Evolutionary conservation across 2,888 invertebrate species (phyloP).

Genomic region (Limulus polyphemus): DNA sequence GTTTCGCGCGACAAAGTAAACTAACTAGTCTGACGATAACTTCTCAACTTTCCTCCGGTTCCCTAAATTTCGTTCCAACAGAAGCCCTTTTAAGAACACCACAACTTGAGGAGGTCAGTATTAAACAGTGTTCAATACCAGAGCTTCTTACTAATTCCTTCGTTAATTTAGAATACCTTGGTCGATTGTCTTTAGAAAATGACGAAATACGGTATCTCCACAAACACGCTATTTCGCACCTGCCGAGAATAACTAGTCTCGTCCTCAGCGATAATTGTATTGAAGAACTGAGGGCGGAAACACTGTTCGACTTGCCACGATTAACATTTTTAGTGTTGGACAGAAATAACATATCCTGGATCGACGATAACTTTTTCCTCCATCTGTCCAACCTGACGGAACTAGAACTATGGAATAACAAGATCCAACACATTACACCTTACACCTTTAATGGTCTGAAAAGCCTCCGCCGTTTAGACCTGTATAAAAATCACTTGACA

Average conservation of each 20-base stretch:
- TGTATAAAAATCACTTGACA: slow-evolving; percentile 15
- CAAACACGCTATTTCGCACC: slow-evolving; percentile 6
- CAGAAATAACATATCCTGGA: slow-evolving; percentile 13
- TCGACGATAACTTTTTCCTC: slow-evolving; percentile 15
- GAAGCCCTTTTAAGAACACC: too few relatives aligned
- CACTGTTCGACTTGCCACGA: slow-evolving; percentile 5
- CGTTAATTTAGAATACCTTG: too few relatives aligned
- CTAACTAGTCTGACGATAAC: neutral
- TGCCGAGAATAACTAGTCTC: slow-evolving; percentile 15
- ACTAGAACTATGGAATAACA: slow-evolving; percentile 13
- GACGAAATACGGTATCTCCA: slow-evolving; percentile 8
- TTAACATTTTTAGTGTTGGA: slow-evolving; percentile 12
- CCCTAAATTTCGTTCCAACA: too few relatives aligned
- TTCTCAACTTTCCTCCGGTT: neutral
- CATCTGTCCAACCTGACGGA: slow-evolving; percentile 13
- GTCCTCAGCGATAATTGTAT: slow-evolving; percentile 9
- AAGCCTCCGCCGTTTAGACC: slow-evolving; percentile 12
- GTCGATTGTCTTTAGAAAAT: too few relatives aligned
- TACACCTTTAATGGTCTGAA: slow-evolving; percentile 15
- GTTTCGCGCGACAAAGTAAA: neutral
- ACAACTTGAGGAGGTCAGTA: too few relatives aligned
- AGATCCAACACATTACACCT: slow-evolving; percentile 13
- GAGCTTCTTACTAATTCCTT: too few relatives aligned
- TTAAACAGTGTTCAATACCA: too few relatives aligned
- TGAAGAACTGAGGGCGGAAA: slow-evolving; percentile 7